phyloP scores from a whole-genome alignment of 2,113 vertebrate genomes.

The Melanocharis versteri region DNA sequence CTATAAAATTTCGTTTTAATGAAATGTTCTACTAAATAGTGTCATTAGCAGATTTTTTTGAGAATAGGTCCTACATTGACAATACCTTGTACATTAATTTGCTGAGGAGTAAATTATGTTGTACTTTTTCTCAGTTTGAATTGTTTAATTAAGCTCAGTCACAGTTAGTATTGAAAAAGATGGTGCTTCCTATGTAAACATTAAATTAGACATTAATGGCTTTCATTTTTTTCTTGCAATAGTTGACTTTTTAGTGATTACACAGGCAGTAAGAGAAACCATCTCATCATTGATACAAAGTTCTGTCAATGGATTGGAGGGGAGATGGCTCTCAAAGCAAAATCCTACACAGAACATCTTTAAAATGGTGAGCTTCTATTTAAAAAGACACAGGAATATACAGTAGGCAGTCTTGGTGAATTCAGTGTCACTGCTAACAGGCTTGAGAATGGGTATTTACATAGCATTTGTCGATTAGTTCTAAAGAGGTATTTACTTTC shows the following conservation, averaged over 20 bases:
- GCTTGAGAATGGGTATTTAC: background rate
- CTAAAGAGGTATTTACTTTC: background rate
- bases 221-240: background rate
- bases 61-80: background rate
- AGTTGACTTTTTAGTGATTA: background rate
- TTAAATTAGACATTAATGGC: background rate
- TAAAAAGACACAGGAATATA: background rate
- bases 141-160: background rate
- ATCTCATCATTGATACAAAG: background rate
- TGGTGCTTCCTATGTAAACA: background rate
- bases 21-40: background rate
- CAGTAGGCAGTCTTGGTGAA: background rate
- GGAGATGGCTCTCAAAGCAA: background rate
- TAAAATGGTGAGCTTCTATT: background rate
- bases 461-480: background rate
- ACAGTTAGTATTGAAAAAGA: background rate
- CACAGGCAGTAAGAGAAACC: background rate
- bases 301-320: background rate
- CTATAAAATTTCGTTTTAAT: too few relatives aligned
- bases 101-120: background rate
- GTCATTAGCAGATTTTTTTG: background rate
- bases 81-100: background rate
- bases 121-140: background rate
- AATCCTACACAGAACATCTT: background rate
- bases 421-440: background rate